A percentile compares a stretch with the other conserved stretches of the same genome.
Evolutionary conservation across 2,888 invertebrate species (phyloP).

Genomic region (Yponomeuta cagnagella): DNA sequence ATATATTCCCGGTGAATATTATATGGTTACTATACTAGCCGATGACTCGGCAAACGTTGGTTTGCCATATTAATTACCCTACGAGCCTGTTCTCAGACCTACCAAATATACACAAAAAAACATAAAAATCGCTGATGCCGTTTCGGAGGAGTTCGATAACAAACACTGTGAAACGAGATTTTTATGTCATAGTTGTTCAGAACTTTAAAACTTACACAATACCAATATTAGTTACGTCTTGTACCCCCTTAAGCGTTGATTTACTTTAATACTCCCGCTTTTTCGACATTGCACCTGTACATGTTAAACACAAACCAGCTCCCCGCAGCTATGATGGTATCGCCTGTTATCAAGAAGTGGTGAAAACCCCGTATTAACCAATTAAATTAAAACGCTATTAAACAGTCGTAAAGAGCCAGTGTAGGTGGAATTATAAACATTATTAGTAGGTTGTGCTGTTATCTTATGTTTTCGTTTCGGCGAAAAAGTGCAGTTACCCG

Average conservation of each 20-base stretch:
- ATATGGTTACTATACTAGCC: no score
- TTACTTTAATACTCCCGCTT: slow-evolving; percentile 14
- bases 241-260: slow-evolving; percentile 6
- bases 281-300: slow-evolving; percentile 15
- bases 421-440: slow-evolving; percentile 54
- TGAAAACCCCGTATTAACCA: slow-evolving; percentile 42
- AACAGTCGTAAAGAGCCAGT: slow-evolving; percentile 53
- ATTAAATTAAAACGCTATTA: slow-evolving; percentile 68
- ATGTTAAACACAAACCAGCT: slow-evolving; percentile 12
- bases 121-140: no score
- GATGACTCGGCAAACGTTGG: no score
- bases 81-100: no score
- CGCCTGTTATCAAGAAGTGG: slow-evolving; percentile 21
- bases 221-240: no score
- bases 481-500: neutral
- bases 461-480: slow-evolving; percentile 36
- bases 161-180: no score
- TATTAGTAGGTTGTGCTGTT: slow-evolving; percentile 54
- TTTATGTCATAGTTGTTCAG: no score
- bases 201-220: no score
- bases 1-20: no score
- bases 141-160: no score
- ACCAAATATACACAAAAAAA: no score
- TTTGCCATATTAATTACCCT: no score
- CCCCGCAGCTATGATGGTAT: slow-evolving; percentile 42